Percentiles rank a stretch among this genome's conserved stretches.
These are phyloP conservation scores for Allobates femoralis DNA, from an alignment of 2,797 vertebrate genomes.

Conservation along the genomic window DNA sequence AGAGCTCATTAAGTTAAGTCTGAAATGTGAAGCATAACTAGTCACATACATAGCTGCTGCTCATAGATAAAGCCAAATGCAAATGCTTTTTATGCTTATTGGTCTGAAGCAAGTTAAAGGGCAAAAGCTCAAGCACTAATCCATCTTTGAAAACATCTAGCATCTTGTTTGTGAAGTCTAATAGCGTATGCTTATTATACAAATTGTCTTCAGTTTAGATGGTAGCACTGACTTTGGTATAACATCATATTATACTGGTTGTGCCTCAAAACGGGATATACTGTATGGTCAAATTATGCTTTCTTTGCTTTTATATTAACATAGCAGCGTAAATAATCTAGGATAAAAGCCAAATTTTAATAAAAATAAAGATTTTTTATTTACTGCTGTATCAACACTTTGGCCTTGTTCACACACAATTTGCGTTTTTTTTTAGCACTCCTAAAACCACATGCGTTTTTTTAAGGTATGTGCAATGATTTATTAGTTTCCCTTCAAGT, in stretches of 20 bases:
- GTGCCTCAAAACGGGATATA: background rate
- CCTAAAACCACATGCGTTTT: no score
- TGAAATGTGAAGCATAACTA: constrained; percentile 51
- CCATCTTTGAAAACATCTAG: constrained; percentile 19
- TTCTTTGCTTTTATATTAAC: background rate
- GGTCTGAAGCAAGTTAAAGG: constrained; percentile 56
- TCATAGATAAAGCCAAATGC: constrained; percentile 39
- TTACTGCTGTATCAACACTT: no score
- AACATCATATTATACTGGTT: constrained; percentile 5
- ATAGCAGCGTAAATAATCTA: background rate
- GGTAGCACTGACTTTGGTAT: constrained; percentile 12
- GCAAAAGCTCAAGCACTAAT: constrained; percentile 52
- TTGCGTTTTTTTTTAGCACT: no score
- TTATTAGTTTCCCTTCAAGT: no score
- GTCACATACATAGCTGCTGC: constrained; percentile 42
- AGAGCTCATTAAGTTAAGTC: constrained; percentile 55
- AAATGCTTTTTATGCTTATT: constrained; percentile 58
- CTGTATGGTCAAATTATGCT: background rate
- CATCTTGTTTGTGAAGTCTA: constrained; percentile 26
- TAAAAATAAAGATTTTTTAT: background rate
- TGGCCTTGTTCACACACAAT: no score
- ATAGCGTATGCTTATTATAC: constrained; percentile 45
- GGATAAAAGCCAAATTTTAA: background rate
- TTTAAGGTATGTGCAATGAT: no score
- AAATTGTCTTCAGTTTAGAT: constrained; percentile 26